Base-by-base conservation (phyloP, 2,113 vertebrate genomes). In the Piprites chloris region DNA sequence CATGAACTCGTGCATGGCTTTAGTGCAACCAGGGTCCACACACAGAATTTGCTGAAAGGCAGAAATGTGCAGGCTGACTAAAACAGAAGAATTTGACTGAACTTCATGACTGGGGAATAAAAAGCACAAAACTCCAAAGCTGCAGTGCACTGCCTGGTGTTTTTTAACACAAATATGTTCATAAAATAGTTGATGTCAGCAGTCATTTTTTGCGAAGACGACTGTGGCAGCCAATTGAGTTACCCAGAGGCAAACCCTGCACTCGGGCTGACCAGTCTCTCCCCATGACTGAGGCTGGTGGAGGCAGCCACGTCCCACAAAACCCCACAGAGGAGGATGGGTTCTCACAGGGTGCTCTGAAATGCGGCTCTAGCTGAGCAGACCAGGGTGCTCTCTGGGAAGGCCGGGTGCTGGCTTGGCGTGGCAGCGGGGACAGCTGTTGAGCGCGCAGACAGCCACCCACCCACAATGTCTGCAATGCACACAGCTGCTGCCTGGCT, bases 401-500 rank as follows among this genome's bases (percentile, higher is more conserved):
- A 55, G 79, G 75, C 67, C 11, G 71, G 74, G 95, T 16, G 39
- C 95, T 82, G 91, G 93, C 50, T 61, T 35, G 49, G 81, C 18
- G 28, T 19, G 74, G 55, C 7, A 33, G 83, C 14, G 20, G 89
- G 95, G 91, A 96, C 96, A 97, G 96, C 96, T 97, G 96, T 72
- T 58, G 89, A 88, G 87, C 66, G 14, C 6, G 15, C 92, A 96
- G 97, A 86, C 93, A 96, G 92, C 74, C 91, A 93, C 86, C 97
- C 76, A 96, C 93, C 96, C 97, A 96, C 96, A 92, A 87, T 59
- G 90, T 97, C 97, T 97, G 95, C 94, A 96, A 95, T 96, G 87
- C 88, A n/a, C 92, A 89, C 97, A 98, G 97, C 97, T 98, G 96
- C 96, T 68, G 91, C 96, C 96, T 96, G 97, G 94, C 95, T 86